Percentiles rank a stretch among this genome's conserved stretches.
Conservation (phyloP, 1,140 invertebrate genomes). For the Eulimnadia texana region DNA sequence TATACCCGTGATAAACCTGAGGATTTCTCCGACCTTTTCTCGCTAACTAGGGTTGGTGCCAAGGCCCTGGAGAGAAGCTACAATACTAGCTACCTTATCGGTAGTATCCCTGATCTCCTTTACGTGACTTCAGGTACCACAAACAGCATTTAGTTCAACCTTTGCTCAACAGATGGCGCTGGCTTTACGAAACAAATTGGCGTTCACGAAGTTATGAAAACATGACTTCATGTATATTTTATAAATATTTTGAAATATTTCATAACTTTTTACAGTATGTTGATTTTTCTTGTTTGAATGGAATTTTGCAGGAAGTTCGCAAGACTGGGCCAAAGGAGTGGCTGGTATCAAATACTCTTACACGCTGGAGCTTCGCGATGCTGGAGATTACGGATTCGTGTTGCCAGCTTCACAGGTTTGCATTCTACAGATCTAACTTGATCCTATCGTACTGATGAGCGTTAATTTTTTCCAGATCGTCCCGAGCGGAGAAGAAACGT, state of each 20-base stretch:
- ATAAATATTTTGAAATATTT: no score
- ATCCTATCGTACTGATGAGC: slow-evolving; percentile 6
- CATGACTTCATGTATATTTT: no score
- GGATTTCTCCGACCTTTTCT: slow-evolving; percentile 45
- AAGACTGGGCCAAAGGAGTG: slow-evolving; percentile 30
- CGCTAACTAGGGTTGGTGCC: slow-evolving; percentile 48
- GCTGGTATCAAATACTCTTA: slow-evolving; percentile 30
- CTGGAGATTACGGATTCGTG: slow-evolving; percentile 33
- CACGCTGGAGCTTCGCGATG: slow-evolving; percentile 32
- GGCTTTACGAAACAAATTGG: no score
- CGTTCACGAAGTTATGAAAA: no score
- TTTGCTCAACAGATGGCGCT: neutral
- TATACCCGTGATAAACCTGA: slow-evolving; percentile 48
- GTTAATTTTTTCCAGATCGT: slow-evolving; percentile 42
- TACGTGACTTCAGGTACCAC: slow-evolving; percentile 49
- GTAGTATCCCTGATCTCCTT: slow-evolving; percentile 52
- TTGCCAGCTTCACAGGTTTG: slow-evolving; percentile 33
- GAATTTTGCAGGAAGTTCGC: slow-evolving; percentile 24
- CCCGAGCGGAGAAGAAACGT: slow-evolving; percentile 64
- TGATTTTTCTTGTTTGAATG: neutral
- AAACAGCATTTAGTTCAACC: no score
- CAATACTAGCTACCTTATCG: slow-evolving; percentile 57
- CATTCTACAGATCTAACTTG: slow-evolving; percentile 41
- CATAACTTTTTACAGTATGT: neutral
- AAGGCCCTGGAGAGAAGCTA: slow-evolving; percentile 49